Percentiles rank a stretch among this genome's conserved stretches.
Evolutionary conservation across 2,888 invertebrate genomes (phyloP).

Genomic region (Idaea dimidiata): DNA sequence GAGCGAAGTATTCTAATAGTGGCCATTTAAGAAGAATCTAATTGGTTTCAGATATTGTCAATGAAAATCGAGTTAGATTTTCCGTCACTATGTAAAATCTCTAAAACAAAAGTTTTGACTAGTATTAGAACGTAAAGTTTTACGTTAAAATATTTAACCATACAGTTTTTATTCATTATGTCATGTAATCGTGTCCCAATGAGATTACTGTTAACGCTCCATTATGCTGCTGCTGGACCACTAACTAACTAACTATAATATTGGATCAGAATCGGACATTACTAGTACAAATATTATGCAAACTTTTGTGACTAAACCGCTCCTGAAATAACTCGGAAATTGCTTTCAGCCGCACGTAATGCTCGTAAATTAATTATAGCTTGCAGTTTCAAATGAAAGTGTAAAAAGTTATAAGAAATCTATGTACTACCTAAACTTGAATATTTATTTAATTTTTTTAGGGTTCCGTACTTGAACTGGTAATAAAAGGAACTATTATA

Average conservation of each 20-base stretch:
- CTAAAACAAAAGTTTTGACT: neutral
- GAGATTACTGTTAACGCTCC: too few species aligned
- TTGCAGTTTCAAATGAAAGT: neutral
- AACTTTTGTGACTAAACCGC: neutral
- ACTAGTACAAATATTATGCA: neutral
- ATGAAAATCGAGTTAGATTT: neutral
- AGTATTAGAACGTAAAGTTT: too few species aligned
- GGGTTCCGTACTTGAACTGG: too few species aligned
- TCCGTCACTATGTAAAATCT: neutral
- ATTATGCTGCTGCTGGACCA: too few species aligned
- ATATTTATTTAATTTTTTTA: too few species aligned
- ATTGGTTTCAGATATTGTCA: neutral
- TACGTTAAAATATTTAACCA: too few species aligned
- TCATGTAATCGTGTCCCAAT: too few species aligned
- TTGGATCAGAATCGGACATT: neutral
- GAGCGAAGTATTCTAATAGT: neutral
- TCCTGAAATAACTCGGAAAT: neutral
- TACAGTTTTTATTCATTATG: too few species aligned
- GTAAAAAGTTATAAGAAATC: neutral
- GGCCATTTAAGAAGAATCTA: neutral
- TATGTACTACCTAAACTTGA: too few species aligned
- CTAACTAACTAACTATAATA: too few species aligned
- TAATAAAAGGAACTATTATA: too few species aligned
- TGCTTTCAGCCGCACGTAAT: neutral
- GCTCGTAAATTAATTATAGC: neutral